Percentiles rank a stretch among this genome's conserved stretches.
Evolutionary conservation across 2,797 vertebrate species (phyloP).

Genomic region (Gambelia wislizenii): DNA sequence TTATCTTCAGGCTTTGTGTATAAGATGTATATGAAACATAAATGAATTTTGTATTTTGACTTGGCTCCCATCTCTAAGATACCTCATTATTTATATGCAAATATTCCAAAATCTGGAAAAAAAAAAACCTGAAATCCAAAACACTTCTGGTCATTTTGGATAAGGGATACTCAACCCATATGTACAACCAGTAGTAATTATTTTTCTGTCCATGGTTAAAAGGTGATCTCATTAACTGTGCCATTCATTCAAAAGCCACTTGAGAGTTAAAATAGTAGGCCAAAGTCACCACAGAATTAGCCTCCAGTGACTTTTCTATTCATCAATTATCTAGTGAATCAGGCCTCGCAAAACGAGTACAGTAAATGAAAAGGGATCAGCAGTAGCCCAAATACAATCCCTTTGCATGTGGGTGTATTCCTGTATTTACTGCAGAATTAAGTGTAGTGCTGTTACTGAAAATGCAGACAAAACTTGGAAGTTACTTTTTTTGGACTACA

Average conservation of each 20-base stretch:
- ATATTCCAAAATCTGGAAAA: too few species aligned
- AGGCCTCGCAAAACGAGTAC: neutral
- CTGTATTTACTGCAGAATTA: neutral
- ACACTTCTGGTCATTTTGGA: too few species aligned
- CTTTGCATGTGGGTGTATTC: neutral
- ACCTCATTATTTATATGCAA: too few species aligned
- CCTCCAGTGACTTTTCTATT: neutral
- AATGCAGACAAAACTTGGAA: neutral
- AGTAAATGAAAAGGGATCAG: neutral
- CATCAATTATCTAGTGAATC: neutral
- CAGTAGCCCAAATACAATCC: neutral
- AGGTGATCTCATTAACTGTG: neutral
- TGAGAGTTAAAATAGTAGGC: neutral
- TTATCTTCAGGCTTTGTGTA: too few species aligned
- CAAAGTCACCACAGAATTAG: neutral
- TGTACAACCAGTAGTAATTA: neutral
- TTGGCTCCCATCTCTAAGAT: too few species aligned
- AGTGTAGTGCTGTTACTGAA: neutral
- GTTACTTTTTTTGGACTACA: too few species aligned
- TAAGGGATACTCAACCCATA: too few species aligned
- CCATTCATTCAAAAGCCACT: neutral
- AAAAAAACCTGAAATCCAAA: too few species aligned
- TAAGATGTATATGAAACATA: too few species aligned
- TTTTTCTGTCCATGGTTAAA: neutral
- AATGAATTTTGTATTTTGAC: too few species aligned